Evolutionary conservation across 92 coral and sea anemone genomes (phyloP), one percentile per base, ranked within the genome.

Genomic region (Anthopleura xanthogrammica): DNA sequence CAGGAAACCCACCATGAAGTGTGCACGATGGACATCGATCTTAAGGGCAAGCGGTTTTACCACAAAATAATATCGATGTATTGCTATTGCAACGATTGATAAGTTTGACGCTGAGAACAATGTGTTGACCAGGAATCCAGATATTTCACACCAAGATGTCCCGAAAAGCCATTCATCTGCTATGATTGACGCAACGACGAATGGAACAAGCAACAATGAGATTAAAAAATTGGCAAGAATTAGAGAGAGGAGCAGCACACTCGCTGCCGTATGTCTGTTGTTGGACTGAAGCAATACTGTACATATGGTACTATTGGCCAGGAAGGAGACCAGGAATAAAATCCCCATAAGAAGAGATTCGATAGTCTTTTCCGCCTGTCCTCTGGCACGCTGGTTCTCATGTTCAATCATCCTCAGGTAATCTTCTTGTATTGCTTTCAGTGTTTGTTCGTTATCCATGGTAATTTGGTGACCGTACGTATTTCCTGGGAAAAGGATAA

Each of bases 151-250:
- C 96, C 94, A 87, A 5, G 81, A 36, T 41, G 80, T 40, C 16
- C 94, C 93, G 78, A 94, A 94, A 76, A 91, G 85, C 99, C 99
- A 96, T 41, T 82, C 87, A 84, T 96, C 99, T 71, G 87, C 58
- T 11, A 93, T 78, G 10, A 90, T 89, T 7, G 99, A 89, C 12
- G 88, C 82, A 76, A 94, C 40, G 7, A 92, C 80, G 60, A 87
- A 94, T 7, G 99, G 99, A 46, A 93, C 80, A 64, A 87, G 83
- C 16, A 86, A 77, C 36, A 91, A 55, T 14, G 92, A 82, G 20
- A 95, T 62, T 41, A 87, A 74, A 14, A 93, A 80, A 57, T 89
- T 94, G 43, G 97, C 90, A 24, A 88, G 46, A 14, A 90, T 87
- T 17, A 95, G 82, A 3, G 92, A 93, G 46, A 95, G 66, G 0